Conservation (phyloP, 2,797 vertebrate species). For the Petrocephalus schoutedeni region DNA sequence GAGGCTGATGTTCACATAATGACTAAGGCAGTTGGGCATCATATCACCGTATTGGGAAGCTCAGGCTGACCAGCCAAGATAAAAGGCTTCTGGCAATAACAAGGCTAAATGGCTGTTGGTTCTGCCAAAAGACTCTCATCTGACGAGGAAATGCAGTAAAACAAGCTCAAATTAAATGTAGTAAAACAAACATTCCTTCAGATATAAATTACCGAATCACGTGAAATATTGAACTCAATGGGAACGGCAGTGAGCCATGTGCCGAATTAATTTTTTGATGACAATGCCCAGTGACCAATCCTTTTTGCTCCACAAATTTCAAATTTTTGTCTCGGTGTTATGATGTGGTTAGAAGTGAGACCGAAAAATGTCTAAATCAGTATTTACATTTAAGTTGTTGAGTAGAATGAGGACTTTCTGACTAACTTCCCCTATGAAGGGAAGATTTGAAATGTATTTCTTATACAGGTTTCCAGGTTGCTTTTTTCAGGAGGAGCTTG, state of each 20-base stretch:
- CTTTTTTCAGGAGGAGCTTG: not conserved
- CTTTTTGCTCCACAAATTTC: not conserved
- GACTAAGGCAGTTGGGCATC: not conserved
- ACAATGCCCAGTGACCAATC: not conserved
- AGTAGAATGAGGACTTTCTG: not conserved
- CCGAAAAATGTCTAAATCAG: not conserved
- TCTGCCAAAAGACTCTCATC: not conserved
- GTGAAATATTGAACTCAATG: not conserved
- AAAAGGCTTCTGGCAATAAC: not conserved
- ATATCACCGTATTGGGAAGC: not conserved
- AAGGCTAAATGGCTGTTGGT: not conserved
- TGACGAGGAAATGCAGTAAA: not conserved
- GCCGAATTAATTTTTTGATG: not conserved
- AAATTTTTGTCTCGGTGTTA: not conserved
- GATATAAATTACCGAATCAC: not conserved
- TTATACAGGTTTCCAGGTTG: not conserved
- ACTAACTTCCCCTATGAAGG: not conserved
- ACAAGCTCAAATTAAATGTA: not conserved
- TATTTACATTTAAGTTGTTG: not conserved
- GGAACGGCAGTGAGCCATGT: not conserved
- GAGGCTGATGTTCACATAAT: not conserved
- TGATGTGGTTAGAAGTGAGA: not conserved
- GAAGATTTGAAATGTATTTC: not conserved
- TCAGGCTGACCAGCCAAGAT: not conserved
- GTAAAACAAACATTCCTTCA: not conserved